Conservation (phyloP, 2,888 invertebrate species). For the Torymus tubicola region DNA sequence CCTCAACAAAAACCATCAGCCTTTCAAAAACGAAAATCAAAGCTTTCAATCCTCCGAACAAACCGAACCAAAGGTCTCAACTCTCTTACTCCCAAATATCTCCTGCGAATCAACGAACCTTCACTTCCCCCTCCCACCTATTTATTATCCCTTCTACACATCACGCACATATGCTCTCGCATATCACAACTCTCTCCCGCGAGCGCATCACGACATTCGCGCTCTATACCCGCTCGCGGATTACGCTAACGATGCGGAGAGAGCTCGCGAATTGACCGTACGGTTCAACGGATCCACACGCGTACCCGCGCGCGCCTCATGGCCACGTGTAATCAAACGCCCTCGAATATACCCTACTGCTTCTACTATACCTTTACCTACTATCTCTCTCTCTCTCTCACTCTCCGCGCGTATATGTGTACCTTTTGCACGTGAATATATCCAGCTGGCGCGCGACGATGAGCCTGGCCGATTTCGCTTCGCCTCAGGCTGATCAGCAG, state of each 20-base stretch:
- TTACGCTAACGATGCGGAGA: background rate
- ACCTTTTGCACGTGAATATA: constrained; percentile 11
- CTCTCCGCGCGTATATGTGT: background rate
- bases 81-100: too few relatives aligned
- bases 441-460: background rate
- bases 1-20: too few relatives aligned
- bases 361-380: background rate
- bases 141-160: too few relatives aligned
- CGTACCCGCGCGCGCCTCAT: background rate
- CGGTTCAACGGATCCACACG: too few relatives aligned
- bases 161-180: too few relatives aligned
- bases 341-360: background rate
- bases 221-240: constrained; percentile 5
- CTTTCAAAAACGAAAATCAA: too few relatives aligned
- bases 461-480: background rate
- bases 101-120: too few relatives aligned
- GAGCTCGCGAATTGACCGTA: too few relatives aligned
- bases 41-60: too few relatives aligned
- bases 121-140: too few relatives aligned
- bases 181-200: too few relatives aligned
- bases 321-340: constrained; percentile 22
- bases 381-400: background rate
- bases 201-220: background rate
- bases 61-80: too few relatives aligned
- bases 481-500: constrained; percentile 23